Base-by-base conservation (phyloP, 37 sponge, comb jelly and placozoan genomes). In the Axinella damicornis region DNA sequence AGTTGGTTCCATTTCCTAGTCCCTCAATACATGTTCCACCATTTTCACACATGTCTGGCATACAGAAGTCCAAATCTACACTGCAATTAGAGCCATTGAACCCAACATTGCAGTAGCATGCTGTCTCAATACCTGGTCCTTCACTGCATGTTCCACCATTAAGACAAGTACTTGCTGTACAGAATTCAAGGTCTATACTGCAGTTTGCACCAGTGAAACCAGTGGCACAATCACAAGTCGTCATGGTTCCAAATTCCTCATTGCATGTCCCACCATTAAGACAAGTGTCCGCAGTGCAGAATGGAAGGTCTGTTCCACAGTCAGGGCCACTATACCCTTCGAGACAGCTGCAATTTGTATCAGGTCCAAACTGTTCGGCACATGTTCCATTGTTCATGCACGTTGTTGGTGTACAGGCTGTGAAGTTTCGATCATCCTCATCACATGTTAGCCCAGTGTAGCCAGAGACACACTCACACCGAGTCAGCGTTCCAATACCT, bases 381-480 rank as follows among this genome's bases (percentile, higher is more conserved):
- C 62, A 61, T 14, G 62, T 61, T 27, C 62, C 62, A 27, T 14
- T 14, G 12, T 61, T 61, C 25, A 4, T 22, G 62, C 62, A 61
- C 14, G 25, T 61, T 4, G n/a, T n/a, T n/a, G n/a, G n/a, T n/a
- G n/a, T n/a, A n/a, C n/a, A n/a, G 18, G 17, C 18, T 56, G 57
- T 56, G n/a, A n/a, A n/a, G n/a, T n/a, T n/a, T n/a, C n/a, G n/a
- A n/a, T n/a, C n/a, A n/a, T 20, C 53, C 2, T 28, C 34, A 25
- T n/a, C 31, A 59, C 76, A 75, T 30, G 58, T 57, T 56, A 20
- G 32, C 1, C 76, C 58, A 75, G 58, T 56, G 32, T 14, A 54
- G 1, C 32, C 58, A 53, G 6, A 18, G 1, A 33, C 30, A 25
- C 76, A 75, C 6, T 54, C 32, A 56, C 76, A 75, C 0, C 6